Percentiles rank a stretch among this genome's conserved stretches.
These are phyloP conservation scores for Gorsachius goisagi DNA, from an alignment of 2,113 vertebrate genomes.

Conservation along the genomic window DNA sequence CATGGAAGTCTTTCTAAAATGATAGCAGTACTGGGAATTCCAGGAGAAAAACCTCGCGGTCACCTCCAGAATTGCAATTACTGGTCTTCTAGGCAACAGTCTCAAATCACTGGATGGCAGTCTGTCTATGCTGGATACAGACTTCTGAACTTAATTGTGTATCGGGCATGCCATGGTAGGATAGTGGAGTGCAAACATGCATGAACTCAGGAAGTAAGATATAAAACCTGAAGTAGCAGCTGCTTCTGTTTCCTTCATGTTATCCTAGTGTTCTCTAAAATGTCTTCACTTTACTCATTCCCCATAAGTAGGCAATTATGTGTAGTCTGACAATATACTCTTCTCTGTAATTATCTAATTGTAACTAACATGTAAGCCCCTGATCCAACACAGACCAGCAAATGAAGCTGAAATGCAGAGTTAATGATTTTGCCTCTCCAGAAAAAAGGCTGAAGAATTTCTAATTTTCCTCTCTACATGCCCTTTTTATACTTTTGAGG, in stretches of 20 bases:
- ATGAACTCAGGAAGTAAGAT: not conserved
- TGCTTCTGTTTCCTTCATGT: not conserved
- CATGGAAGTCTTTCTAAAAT: not conserved
- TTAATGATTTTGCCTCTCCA: not conserved
- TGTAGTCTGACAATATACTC: not conserved
- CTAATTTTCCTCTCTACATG: not conserved
- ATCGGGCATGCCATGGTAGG: accelerated
- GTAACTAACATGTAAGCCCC: not conserved
- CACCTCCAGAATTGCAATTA: not conserved
- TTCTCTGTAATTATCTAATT: not conserved
- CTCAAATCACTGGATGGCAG: not conserved
- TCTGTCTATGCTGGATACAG: too few species aligned
- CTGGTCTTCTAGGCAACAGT: not conserved
- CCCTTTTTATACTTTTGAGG: not conserved
- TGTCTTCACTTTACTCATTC: not conserved
- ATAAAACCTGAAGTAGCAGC: not conserved
- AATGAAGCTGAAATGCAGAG: not conserved
- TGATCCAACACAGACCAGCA: not conserved
- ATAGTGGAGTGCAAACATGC: accelerated
- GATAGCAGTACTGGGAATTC: not conserved
- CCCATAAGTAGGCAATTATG: not conserved
- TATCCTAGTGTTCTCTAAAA: not conserved
- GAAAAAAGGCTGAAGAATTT: not conserved
- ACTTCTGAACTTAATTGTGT: not conserved
- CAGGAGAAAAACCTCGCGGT: not conserved